Percentiles rank a stretch among this genome's conserved stretches.
Evolutionary conservation across 2,113 vertebrate genomes (phyloP).

Genomic region (Isichthys henryi): DNA sequence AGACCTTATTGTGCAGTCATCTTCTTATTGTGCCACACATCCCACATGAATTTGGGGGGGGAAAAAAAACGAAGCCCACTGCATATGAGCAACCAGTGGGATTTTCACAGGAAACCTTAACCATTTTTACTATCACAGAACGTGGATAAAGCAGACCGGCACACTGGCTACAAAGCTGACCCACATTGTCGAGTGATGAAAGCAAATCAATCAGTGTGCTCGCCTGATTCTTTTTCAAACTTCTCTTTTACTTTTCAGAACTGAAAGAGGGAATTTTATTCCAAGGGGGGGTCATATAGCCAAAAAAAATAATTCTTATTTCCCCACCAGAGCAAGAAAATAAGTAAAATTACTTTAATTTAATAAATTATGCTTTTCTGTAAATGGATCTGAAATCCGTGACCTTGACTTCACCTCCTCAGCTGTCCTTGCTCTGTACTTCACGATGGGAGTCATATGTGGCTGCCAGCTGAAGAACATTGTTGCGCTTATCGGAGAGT

Average conservation of each 20-base stretch:
- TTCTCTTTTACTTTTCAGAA: neutral
- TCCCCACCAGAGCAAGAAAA: neutral
- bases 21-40: neutral
- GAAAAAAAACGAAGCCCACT: neutral
- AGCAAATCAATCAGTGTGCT: neutral
- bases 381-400: neutral
- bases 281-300: neutral
- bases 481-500: constrained; percentile 45
- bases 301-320: neutral
- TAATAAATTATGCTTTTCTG: neutral
- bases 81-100: neutral
- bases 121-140: neutral
- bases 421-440: neutral
- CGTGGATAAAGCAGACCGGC: neutral
- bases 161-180: neutral
- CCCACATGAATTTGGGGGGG: neutral
- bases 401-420: neutral
- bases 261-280: neutral
- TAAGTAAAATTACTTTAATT: neutral
- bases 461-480: constrained; percentile 52
- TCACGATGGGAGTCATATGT: neutral
- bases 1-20: neutral
- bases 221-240: neutral
- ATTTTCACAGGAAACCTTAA: neutral
- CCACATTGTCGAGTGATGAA: neutral